Base-by-base conservation (phyloP, 23 tunicate species). In the Corella eumyota region DNA sequence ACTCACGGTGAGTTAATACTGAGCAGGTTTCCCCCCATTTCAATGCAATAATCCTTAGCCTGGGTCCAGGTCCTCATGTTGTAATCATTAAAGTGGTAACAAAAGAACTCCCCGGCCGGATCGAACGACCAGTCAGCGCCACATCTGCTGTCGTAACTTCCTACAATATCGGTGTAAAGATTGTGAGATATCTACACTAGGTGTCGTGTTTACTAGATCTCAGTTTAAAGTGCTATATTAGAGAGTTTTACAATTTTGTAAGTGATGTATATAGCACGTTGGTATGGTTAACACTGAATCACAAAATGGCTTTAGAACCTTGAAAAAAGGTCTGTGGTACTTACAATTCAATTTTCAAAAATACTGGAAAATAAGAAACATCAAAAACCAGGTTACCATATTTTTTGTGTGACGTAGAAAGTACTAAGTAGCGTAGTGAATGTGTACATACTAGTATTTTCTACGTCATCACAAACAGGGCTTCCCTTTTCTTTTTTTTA, bases 61-160 rank as follows among this genome's bases (percentile, higher is more conserved):
- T 78, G 70, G 9, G 45, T 52, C 80, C 88, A 68, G 21, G 62
- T 83, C 52, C 96, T 73, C 0, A 26, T 56, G 6, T 52, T 48
- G 61, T 71, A 72, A 38, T 85, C 81, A 49, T 88, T 88, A 77
- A 88, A 88, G 52, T 88, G 96, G 48, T 88, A 88, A 59, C 96
- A 88, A 44, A 29, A 54, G 32, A 61, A 65, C 54, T 73, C 72
- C 6, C 96, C 96, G 61, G 54, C 25, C 7, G 96, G 88, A 54
- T 88, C 75, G 59, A 65, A 88, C 20, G 71, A 20, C 82, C 82
- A 88, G 60, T 70, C 96, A 50, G 68, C 63, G 2, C 96, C 96
- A 62, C 96, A 88, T 24, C 96, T 65, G 26, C 81, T 52, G 44
- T 88, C 96, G 60, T 56, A 88, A 29, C 73, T 72, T 36, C 67